These are phyloP conservation scores for Theonella swinhoei DNA, from an alignment of 37 sponge, comb jelly and placozoan genomes.

Conservation along the genomic window DNA sequence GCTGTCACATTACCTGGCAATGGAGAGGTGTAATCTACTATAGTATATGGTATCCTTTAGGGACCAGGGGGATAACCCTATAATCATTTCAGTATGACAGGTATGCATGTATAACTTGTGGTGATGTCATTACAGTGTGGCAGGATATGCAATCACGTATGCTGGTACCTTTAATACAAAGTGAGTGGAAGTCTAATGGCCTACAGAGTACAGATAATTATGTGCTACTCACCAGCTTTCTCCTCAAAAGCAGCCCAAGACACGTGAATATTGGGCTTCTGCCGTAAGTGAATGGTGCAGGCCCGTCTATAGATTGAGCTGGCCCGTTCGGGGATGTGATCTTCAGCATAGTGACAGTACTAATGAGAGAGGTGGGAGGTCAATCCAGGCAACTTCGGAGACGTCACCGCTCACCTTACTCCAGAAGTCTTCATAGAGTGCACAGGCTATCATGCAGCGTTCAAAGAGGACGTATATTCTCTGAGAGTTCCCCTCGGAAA, in stretches of 20 bases:
- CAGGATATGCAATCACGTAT: no score
- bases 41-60: no score
- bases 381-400: no score
- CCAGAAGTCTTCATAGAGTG: constrained; percentile 94
- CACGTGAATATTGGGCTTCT: constrained; percentile 75
- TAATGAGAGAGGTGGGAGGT: constrained; percentile 6
- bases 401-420: constrained; percentile 88
- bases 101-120: no score
- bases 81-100: no score
- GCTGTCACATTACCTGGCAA: constrained; percentile 47
- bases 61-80: no score
- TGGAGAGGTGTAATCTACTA: background rate
- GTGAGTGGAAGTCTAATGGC: no score
- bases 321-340: constrained; percentile 25
- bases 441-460: constrained; percentile 89
- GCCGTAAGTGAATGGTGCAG: constrained; percentile 65
- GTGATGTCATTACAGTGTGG: no score
- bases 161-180: no score
- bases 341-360: constrained; percentile 72
- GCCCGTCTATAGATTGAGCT: constrained; percentile 64
- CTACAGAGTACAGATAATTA: no score
- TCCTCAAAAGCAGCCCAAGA: constrained; percentile 84
- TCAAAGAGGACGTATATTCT: constrained; percentile 80
- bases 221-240: constrained; percentile 51
- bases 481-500: constrained; percentile 50